Evolutionary conservation across 2,113 vertebrate genomes (phyloP).

Genomic region (Dromaius novaehollandiae): DNA sequence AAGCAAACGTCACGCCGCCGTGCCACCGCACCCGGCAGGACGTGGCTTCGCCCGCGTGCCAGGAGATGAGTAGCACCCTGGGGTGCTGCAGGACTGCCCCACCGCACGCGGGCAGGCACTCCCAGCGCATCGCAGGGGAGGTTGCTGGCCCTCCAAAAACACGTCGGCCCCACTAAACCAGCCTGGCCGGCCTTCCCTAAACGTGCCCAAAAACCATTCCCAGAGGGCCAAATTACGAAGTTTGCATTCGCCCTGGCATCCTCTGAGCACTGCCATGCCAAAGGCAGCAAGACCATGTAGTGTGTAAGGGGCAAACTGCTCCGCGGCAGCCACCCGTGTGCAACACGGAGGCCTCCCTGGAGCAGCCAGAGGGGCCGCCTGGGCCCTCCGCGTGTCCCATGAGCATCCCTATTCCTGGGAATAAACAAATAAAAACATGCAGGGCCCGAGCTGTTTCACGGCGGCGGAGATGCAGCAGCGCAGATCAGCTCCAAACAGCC

Average conservation of each 20-base stretch:
- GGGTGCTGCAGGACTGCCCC: too few relatives aligned
- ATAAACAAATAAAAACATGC: background rate
- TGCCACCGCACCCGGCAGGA: background rate
- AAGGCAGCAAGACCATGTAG: too few relatives aligned
- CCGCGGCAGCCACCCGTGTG: too few relatives aligned
- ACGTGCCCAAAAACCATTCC: too few relatives aligned
- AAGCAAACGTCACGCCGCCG: background rate
- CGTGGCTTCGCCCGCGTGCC: background rate
- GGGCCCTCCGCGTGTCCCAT: background rate
- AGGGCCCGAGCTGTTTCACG: constrained; percentile 5
- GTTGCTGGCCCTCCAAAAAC: too few relatives aligned
- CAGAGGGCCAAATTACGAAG: too few relatives aligned
- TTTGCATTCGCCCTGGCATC: too few relatives aligned
- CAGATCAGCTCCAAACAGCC: background rate
- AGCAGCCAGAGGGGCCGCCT: rapidly evolving
- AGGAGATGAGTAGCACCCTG: background rate
- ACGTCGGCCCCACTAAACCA: background rate
- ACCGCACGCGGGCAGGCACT: too few relatives aligned
- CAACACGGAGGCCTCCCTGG: too few relatives aligned
- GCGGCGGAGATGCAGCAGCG: background rate
- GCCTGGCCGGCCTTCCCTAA: background rate
- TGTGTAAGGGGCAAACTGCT: too few relatives aligned
- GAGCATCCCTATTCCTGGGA: background rate
- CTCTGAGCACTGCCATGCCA: too few relatives aligned
- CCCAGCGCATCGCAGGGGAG: too few relatives aligned